phyloP scores from a whole-genome alignment of 2,797 vertebrate species.

The Podarcis siculus region DNA sequence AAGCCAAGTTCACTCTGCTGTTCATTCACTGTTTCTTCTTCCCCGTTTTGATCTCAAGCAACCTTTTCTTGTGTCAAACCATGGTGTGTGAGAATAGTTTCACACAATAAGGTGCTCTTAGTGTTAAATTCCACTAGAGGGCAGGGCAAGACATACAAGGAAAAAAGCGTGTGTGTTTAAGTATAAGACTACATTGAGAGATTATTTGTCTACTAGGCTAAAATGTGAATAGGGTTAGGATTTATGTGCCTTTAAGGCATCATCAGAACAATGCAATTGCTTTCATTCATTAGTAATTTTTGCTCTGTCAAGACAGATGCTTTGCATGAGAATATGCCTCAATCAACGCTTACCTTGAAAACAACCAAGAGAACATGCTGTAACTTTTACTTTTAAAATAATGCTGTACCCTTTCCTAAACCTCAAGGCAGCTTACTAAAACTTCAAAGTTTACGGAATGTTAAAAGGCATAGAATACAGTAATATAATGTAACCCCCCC shows the following conservation, averaged over 20 bases:
- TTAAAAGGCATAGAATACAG: neutral
- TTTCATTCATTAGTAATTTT: no score
- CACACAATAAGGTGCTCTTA: neutral
- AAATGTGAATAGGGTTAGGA: constrained; percentile 66
- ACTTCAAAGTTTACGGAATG: no score
- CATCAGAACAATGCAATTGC: constrained; percentile 70
- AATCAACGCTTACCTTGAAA: constrained; percentile 67
- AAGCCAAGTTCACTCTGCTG: neutral
- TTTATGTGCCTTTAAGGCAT: constrained; percentile 75
- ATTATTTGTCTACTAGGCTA: constrained; percentile 50
- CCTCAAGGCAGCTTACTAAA: neutral
- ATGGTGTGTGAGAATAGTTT: no score
- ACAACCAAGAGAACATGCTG: constrained; percentile 32
- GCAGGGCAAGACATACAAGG: constrained; percentile 51
- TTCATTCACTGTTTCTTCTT: neutral
- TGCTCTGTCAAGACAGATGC: constrained; percentile 65
- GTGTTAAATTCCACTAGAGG: constrained; percentile 70
- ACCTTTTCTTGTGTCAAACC: neutral
- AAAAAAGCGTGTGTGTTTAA: constrained; percentile 6
- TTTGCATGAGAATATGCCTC: constrained; percentile 73
- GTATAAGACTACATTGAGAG: neutral
- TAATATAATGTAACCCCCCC: neutral
- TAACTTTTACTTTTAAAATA: constrained; percentile 8
- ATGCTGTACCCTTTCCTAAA: neutral
- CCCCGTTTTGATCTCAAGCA: neutral